Conservation (phyloP, 64 coral and sea anemone species). For the Pocillopora verrucosa region DNA sequence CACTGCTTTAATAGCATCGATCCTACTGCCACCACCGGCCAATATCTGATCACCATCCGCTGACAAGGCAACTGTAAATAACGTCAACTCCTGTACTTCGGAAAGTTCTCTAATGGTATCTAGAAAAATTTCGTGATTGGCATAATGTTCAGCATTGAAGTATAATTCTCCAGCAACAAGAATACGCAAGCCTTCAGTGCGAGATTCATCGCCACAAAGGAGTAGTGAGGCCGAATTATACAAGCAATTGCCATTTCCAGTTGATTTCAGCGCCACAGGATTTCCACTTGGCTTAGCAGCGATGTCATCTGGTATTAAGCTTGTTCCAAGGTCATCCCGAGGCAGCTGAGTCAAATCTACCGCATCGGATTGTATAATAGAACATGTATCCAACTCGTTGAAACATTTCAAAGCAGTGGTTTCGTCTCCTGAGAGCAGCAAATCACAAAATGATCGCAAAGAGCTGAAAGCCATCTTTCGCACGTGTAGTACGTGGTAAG, state of each 20-base stretch:
- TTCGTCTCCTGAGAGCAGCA: too few species aligned
- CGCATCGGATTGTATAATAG: too few species aligned
- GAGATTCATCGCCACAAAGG: slow-evolving; percentile 3
- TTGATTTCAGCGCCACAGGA: not conserved
- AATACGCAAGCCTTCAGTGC: not conserved
- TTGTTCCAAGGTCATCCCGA: not conserved
- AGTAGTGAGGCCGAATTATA: slow-evolving; percentile 4
- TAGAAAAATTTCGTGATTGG: slow-evolving; percentile 3
- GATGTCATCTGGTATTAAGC: slow-evolving; percentile 9
- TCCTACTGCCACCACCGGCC: not conserved
- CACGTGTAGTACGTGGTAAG: too few species aligned
- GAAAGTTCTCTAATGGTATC: slow-evolving; percentile 12
- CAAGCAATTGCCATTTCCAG: slow-evolving; percentile 44
- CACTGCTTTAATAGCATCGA: not conserved
- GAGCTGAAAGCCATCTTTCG: too few species aligned
- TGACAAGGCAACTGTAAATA: slow-evolving; percentile 34
- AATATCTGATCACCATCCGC: not conserved
- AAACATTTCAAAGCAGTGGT: too few species aligned
- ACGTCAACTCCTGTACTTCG: slow-evolving; percentile 10
- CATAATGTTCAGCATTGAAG: slow-evolving; percentile 20
- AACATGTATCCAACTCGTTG: too few species aligned
- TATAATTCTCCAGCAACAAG: not conserved
- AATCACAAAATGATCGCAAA: too few species aligned
- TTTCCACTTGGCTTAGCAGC: too few species aligned
- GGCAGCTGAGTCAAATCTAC: not conserved